Evolutionary conservation across 2,888 invertebrate genomes (phyloP).

Genomic region (Philaethria dido): DNA sequence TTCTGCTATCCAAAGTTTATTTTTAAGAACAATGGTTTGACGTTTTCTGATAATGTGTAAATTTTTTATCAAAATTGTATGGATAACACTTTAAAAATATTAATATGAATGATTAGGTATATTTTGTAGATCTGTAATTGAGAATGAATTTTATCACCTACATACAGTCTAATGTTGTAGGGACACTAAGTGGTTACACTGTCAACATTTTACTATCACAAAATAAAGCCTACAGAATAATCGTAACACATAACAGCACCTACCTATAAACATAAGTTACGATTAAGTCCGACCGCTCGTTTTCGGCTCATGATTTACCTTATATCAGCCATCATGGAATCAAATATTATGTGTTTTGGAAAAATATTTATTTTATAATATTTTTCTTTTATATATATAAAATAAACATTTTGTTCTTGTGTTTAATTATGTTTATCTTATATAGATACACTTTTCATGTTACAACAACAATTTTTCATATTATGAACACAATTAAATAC

Average conservation of each 20-base stretch:
- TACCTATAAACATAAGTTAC: slow-evolving; percentile 69
- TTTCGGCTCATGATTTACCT: slow-evolving; percentile 50
- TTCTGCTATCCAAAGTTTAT: no score
- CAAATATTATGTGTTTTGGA: neutral
- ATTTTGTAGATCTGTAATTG: no score
- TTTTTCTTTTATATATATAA: neutral
- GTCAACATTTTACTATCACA: neutral
- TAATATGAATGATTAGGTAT: no score
- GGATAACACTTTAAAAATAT: no score
- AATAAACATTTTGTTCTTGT: no score
- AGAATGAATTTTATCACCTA: neutral
- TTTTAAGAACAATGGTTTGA: no score
- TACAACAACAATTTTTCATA: no score
- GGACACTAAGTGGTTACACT: neutral
- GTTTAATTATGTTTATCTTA: no score
- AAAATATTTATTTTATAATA: slow-evolving; percentile 7
- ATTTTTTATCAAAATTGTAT: no score
- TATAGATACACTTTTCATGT: no score
- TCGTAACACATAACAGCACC: slow-evolving; percentile 44
- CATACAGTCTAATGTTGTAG: neutral
- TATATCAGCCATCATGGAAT: neutral
- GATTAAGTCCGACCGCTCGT: slow-evolving; percentile 55
- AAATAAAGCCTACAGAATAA: slow-evolving; percentile 4
- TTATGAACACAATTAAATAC: no score
- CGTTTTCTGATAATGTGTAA: no score